These are phyloP conservation scores for Drosophila fulvimacula DNA, from an alignment of 2,888 invertebrate genomes.

Conservation along the genomic window DNA sequence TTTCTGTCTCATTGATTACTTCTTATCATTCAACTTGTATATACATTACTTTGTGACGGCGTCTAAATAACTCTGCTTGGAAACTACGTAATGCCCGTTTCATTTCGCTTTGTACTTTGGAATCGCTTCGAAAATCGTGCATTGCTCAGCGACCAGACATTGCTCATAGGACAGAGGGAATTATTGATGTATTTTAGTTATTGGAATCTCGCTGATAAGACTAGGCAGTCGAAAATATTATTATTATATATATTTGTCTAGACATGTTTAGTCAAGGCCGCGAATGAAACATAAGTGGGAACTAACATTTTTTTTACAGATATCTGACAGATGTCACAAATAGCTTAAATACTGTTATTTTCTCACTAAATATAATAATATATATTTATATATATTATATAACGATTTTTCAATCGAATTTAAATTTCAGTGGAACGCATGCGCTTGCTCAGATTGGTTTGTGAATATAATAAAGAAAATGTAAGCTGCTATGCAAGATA, in stretches of 20 bases:
- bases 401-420: neutral
- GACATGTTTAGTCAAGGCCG: conserved; percentile 26
- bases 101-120: conserved; percentile 54
- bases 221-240: conserved; percentile 26
- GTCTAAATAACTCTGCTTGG: conserved; percentile 68
- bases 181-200: conserved; percentile 18
- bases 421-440: conserved; percentile 23
- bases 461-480: conserved; percentile 2
- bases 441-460: conserved; percentile 9
- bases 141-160: conserved; percentile 41
- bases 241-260: neutral
- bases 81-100: conserved; percentile 71
- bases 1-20: conserved; percentile 29
- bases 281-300: conserved; percentile 3
- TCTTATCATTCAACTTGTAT: conserved; percentile 61
- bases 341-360: too few species aligned
- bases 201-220: conserved; percentile 44
- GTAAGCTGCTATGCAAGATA: neutral
- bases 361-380: neutral
- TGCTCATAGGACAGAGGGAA: conserved; percentile 10
- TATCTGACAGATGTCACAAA: neutral
- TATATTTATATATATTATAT: neutral
- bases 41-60: conserved; percentile 38
- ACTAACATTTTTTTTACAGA: neutral
- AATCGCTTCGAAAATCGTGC: conserved; percentile 19